These are phyloP conservation scores for Poecilobothrus nobilitatus DNA, from an alignment of 2,888 invertebrate species.

Conservation along the genomic window DNA sequence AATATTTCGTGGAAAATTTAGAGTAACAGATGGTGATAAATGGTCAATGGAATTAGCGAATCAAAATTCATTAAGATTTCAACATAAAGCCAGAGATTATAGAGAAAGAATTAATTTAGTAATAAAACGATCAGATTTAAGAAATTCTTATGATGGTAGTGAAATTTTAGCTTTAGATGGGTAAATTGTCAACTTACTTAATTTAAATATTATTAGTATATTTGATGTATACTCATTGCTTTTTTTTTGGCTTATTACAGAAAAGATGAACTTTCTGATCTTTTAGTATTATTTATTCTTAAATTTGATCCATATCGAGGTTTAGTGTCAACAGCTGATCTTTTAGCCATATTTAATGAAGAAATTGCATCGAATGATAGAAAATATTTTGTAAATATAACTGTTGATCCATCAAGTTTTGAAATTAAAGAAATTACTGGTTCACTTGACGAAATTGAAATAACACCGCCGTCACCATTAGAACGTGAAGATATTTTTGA, in stretches of 20 bases:
- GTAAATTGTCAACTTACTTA: conserved; percentile 46
- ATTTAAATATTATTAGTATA: too few relatives aligned
- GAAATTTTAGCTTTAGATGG: conserved; percentile 80
- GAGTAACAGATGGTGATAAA: conserved; percentile 60
- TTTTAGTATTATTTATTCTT: conserved; percentile 77
- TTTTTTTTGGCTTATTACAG: conserved; percentile 38
- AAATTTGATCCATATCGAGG: conserved; percentile 71
- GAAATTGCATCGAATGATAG: conserved; percentile 54
- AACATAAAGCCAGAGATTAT: conserved; percentile 64
- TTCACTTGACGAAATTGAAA: conserved; percentile 36
- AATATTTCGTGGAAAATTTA: conserved; percentile 73
- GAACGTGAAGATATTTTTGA: conserved; percentile 38
- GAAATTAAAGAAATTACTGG: conserved; percentile 51
- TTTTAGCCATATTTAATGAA: conserved; percentile 55
- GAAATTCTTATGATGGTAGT: conserved; percentile 66
- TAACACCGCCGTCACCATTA: conserved; percentile 41
- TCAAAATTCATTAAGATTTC: conserved; percentile 60
- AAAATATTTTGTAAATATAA: conserved; percentile 55
- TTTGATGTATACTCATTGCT: background rate
- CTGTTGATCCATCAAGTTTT: conserved; percentile 56
- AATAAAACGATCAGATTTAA: conserved; percentile 63
- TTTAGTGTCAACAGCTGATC: conserved; percentile 56
- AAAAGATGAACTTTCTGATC: conserved; percentile 55
- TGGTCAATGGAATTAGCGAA: conserved; percentile 60
- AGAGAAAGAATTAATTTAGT: conserved; percentile 66